phyloP scores from a whole-genome alignment of 2,113 vertebrate genomes.

The Cheirogaleus medius region DNA sequence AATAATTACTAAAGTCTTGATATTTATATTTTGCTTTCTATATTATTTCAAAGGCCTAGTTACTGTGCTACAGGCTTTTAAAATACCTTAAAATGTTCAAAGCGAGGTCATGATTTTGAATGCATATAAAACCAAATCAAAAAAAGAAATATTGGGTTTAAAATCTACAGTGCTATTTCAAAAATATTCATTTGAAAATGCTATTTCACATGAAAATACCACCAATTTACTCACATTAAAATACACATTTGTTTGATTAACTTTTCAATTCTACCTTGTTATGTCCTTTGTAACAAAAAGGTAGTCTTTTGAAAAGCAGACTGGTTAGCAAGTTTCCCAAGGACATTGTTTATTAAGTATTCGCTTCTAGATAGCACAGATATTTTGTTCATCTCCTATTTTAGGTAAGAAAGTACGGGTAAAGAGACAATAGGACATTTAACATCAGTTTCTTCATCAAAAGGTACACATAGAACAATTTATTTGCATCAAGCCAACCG shows the following conservation, averaged over 20 bases:
- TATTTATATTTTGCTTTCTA: constrained; percentile 56
- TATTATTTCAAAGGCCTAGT: constrained; percentile 52
- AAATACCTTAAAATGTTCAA: constrained; percentile 45
- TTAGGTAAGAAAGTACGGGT: neutral
- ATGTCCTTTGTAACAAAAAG: neutral
- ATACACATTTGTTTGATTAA: constrained; percentile 12
- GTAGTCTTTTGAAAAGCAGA: constrained; percentile 19
- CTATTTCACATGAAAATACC: constrained; percentile 30
- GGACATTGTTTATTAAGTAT: constrained; percentile 7
- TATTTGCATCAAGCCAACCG: neutral
- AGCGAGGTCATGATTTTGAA: constrained; percentile 24
- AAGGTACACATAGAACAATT: neutral
- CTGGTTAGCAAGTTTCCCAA: neutral
- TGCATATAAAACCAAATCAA: constrained; percentile 42
- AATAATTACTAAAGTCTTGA: constrained; percentile 12
- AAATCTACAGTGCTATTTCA: constrained; percentile 23
- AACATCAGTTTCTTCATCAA: neutral
- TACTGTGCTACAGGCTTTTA: neutral
- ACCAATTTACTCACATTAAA: constrained; percentile 49
- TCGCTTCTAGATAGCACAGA: neutral
- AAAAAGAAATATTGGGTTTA: constrained; percentile 23
- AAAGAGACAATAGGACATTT: neutral
- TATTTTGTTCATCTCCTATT: neutral
- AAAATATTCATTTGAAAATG: constrained; percentile 25
- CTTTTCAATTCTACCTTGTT: constrained; percentile 32